These are phyloP conservation scores for Pangasius krempfi DNA, from an alignment of 2,797 vertebrate species.

Conservation along the genomic window DNA sequence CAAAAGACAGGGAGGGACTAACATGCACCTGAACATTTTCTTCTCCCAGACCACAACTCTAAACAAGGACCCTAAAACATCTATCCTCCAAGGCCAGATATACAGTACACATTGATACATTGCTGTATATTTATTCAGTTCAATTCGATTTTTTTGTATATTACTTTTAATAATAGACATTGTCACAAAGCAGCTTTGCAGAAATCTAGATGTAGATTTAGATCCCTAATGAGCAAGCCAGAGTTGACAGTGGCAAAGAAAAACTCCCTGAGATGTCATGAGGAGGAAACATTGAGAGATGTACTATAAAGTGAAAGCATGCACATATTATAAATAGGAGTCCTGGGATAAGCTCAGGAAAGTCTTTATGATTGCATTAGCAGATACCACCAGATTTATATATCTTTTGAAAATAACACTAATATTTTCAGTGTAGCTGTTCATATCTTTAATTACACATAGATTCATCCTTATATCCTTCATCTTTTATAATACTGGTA, in stretches of 20 bases:
- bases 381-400: neutral
- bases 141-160: neutral
- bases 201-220: neutral
- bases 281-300: neutral
- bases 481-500: neutral
- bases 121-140: neutral
- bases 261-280: neutral
- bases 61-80: neutral
- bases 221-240: neutral
- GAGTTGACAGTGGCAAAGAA: neutral
- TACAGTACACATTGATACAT: neutral
- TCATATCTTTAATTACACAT: neutral
- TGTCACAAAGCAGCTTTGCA: neutral
- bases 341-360: neutral
- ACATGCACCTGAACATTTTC: neutral
- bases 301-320: neutral
- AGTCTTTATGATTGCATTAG: neutral
- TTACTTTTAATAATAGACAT: neutral
- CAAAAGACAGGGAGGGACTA: neutral
- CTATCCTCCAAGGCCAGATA: neutral
- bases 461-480: neutral
- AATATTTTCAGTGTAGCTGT: neutral
- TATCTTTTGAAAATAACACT: neutral
- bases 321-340: neutral
- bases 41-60: neutral